These are phyloP conservation scores for Bathynomus jamesi DNA, from an alignment of 1,140 invertebrate species.

Conservation along the genomic window DNA sequence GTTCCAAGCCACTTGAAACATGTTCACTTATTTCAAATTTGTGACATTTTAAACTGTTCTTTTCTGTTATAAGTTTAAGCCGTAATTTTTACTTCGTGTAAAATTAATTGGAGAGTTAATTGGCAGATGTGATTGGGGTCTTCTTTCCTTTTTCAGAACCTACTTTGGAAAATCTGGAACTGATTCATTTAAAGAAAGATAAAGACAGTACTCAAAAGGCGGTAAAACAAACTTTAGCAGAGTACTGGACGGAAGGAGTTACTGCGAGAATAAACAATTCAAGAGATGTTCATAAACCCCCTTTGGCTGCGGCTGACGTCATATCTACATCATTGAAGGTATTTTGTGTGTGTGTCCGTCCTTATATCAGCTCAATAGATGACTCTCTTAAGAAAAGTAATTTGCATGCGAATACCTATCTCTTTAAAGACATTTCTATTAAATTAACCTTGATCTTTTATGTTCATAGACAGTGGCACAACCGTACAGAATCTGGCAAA, in stretches of 20 bases:
- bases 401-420: too few relatives aligned
- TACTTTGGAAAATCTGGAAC: slow-evolving; percentile 14
- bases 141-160: slow-evolving; percentile 14
- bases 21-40: too few relatives aligned
- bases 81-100: too few relatives aligned
- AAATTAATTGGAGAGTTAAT: too few relatives aligned
- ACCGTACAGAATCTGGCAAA: slow-evolving; percentile 31
- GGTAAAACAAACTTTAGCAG: slow-evolving; percentile 24
- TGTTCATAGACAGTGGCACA: slow-evolving; percentile 18
- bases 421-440: background rate
- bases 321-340: slow-evolving; percentile 11
- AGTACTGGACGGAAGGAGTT: slow-evolving; percentile 28
- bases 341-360: too few relatives aligned
- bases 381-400: too few relatives aligned
- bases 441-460: background rate
- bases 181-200: slow-evolving; percentile 21
- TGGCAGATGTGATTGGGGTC: too few relatives aligned
- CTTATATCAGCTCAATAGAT: too few relatives aligned
- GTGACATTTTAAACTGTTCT: too few relatives aligned
- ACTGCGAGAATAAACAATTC: slow-evolving; percentile 30
- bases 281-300: slow-evolving; percentile 25
- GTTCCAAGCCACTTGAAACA: too few relatives aligned
- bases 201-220: slow-evolving; percentile 24
- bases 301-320: slow-evolving; percentile 18
- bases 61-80: too few relatives aligned